Conservation (phyloP, 2,113 vertebrate species). For the Plecotus auritus region DNA sequence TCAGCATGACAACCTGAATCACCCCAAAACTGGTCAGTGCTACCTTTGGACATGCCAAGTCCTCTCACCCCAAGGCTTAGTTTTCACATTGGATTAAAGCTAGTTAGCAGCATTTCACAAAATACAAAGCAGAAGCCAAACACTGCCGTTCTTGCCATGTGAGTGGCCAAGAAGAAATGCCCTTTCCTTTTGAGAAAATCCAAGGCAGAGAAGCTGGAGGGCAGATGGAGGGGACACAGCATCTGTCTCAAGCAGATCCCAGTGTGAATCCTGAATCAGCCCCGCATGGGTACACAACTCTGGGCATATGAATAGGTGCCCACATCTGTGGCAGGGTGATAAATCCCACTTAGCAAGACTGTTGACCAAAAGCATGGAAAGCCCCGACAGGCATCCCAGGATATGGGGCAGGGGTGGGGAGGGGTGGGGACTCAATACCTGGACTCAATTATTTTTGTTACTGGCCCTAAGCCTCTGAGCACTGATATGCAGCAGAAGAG, state of each 20-base stretch:
- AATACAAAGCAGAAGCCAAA: background rate
- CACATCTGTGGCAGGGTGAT: background rate
- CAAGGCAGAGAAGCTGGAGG: background rate
- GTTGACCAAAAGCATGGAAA: background rate
- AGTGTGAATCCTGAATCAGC: background rate
- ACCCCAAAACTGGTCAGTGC: background rate
- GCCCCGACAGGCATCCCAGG: background rate
- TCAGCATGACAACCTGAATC: background rate
- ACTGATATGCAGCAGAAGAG: background rate
- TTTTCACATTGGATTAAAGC: background rate
- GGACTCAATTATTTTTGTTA: background rate
- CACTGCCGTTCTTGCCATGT: background rate
- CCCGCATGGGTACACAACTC: accelerated
- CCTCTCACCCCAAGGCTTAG: background rate
- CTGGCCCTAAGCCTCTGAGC: background rate
- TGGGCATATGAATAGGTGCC: background rate
- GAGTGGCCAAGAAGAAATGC: background rate
- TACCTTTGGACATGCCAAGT: background rate
- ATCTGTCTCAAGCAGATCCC: background rate
- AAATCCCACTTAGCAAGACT: background rate
- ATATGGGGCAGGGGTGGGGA: accelerated
- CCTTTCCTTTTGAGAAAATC: background rate
- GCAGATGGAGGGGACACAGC: background rate
- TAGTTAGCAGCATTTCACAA: background rate
- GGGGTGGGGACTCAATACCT: background rate